Evolutionary conservation across 92 coral and sea anemone genomes (phyloP).

Genomic region (Phenganax stokvisi): DNA sequence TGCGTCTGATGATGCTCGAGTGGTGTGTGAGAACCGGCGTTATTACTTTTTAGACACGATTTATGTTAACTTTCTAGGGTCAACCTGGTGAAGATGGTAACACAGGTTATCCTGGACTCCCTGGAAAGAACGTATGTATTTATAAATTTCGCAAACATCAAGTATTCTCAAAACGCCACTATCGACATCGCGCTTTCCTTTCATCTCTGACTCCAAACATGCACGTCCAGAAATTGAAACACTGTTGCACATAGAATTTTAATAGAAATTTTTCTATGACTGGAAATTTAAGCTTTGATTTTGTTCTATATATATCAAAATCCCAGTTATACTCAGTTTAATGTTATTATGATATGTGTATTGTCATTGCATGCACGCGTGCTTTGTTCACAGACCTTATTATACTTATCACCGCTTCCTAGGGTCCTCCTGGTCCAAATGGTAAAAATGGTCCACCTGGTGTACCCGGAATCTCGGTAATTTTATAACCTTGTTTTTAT

Average conservation of each 20-base stretch:
- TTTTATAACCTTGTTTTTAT: background rate
- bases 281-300: background rate
- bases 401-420: background rate
- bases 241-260: background rate
- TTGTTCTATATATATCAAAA: background rate
- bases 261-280: background rate
- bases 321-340: background rate
- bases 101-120: constrained; percentile 13
- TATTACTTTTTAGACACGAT: too few species aligned
- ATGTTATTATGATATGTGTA: too few species aligned
- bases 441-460: constrained; percentile 12
- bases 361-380: too few species aligned
- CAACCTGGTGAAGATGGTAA: background rate
- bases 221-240: background rate
- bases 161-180: too few species aligned
- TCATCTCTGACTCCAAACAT: too few species aligned
- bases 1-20: too few species aligned
- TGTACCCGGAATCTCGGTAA: background rate
- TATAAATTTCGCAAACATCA: too few species aligned
- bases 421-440: constrained; percentile 1
- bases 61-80: background rate
- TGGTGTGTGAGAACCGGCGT: too few species aligned
- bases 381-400: too few species aligned
- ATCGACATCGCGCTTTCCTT: too few species aligned
- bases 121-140: constrained; percentile 14